Evolutionary conservation across 2,888 invertebrate species (phyloP), one percentile per base, ranked within the genome.

Genomic region (Andrena minutula): DNA sequence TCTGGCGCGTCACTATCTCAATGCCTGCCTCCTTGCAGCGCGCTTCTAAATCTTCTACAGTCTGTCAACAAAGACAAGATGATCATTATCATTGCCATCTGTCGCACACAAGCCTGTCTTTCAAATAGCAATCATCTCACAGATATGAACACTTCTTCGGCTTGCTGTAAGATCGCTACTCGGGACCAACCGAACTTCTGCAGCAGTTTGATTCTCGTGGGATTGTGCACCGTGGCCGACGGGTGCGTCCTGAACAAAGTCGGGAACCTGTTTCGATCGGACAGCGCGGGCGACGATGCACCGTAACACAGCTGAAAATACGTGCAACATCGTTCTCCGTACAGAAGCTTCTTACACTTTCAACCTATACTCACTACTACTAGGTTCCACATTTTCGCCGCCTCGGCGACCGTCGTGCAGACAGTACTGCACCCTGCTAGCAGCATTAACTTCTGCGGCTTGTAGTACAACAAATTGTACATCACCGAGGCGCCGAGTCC

Each of bases 381-480:
- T 84, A 99, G 96, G 95, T 99, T 99, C 99, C 99, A 99, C 98
- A 99, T 99, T 95, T 99, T 99, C 75, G 99, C 99, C 58, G 99
- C 99, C 95, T 99, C 99, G 2, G 99, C 99, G 16, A 99, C 99
- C 61, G 99, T 99, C 28, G 99, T 99, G 92, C 99, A 99, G 32
- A 99, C 99, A 8, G 99, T 99, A 90, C 99, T 99, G 94, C 99
- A 99, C 71, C 99, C 99, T 56, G 98, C 98, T 70, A 99, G 95
- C 82, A 99, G 95, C 95, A 99, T 97, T 92, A 99, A 95, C 95
- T 99, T 99, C 93, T 98, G 98, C 23, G 99, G 99, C 82, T 97
- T 97, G 94, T 97, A 98, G 95, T 99, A 99, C 87, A 99, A 96
- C 84, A 99, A 95, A 95, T 99, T 99, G 95, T 99, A 99, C 97